Conservation (phyloP, 2,888 invertebrate genomes). For the Orgyia antiqua region DNA sequence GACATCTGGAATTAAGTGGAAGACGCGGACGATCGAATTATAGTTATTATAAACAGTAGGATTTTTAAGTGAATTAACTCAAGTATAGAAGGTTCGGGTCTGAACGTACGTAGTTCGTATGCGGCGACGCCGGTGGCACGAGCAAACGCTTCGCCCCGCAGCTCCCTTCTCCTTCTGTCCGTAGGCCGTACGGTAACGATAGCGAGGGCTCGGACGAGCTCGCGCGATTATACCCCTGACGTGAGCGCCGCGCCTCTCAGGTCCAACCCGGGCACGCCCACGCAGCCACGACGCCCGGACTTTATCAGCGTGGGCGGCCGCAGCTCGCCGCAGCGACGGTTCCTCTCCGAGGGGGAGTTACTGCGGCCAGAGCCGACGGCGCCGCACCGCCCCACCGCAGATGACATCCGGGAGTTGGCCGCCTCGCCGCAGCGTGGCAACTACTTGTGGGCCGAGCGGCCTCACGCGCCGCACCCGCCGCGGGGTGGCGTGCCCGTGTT, state of each 20-base stretch:
- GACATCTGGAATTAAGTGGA: no score
- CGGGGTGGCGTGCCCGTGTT: slow-evolving; percentile 51
- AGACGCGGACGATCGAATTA: no score
- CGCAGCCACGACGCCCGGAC: slow-evolving; percentile 92
- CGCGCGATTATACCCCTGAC: slow-evolving; percentile 76
- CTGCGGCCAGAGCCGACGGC: slow-evolving; percentile 85
- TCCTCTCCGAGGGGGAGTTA: slow-evolving; percentile 90
- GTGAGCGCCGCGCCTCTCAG: slow-evolving; percentile 79
- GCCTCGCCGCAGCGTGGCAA: slow-evolving; percentile 88
- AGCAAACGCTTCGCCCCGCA: slow-evolving; percentile 74
- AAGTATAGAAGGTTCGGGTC: no score
- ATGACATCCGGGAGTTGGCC: slow-evolving; percentile 92
- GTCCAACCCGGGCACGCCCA: slow-evolving; percentile 95
- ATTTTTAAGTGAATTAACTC: no score
- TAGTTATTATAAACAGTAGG: no score
- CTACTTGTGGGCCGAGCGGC: slow-evolving; percentile 74
- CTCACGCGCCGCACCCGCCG: slow-evolving; percentile 25
- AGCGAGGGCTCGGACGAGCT: slow-evolving; percentile 76
- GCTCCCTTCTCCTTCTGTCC: slow-evolving; percentile 76
- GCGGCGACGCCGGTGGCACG: slow-evolving; percentile 51
- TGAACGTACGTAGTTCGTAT: slow-evolving; percentile 39
- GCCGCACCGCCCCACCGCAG: slow-evolving; percentile 78
- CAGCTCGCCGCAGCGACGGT: slow-evolving; percentile 85
- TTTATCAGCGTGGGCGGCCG: slow-evolving; percentile 87
- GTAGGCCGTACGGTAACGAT: slow-evolving; percentile 77